Base-by-base conservation (phyloP, 1,140 invertebrate species). In the Antheraea pernyi region DNA sequence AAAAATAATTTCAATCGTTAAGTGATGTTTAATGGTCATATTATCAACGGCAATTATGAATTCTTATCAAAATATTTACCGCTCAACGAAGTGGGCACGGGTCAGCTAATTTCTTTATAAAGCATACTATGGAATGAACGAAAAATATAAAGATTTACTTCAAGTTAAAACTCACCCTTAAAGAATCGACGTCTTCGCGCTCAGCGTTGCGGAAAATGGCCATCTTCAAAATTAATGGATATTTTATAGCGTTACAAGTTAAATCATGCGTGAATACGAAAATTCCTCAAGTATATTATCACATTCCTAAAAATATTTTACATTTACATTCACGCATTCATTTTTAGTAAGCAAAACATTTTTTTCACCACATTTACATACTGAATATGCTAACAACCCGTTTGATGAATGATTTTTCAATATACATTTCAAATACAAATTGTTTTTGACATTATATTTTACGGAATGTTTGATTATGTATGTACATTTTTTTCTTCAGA, bases 161-260 rank as follows among this genome's bases (percentile, higher is more conserved):
- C 65, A 68, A 72, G 70, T 77, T 59, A 75, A 80, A 83, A 77
- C 73, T 76, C 74, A 65, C 67, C 78, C 78, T 74, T 74, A 76
- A 83, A 82, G 81, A 82, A 78, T 75, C 69, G 75, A 83, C 80
- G 78, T 77, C 75, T 83, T 72, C 60, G 16, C 77, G 82, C 72
- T 86, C 89, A 85, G 73, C 76, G 76, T 73, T 68, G 67, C 81
- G 83, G 86, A 90, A 91, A 88, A 91, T 90, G 78, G 85, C 84
- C 83, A 85, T 87, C 85, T 86, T 84, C 78, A 78, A 84, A 90
- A 86, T 90, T 89, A 91, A 91, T 91, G 89, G 89, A 87, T 86
- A 88, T 89, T 90, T 86, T 85, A 87, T 89, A 89, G 79, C 85
- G 82, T 86, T 82, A 80, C 74, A 79, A 73, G 89, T 88, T 87